Conservation (phyloP, 2,888 invertebrate species). For the Latrodectus hesperus region DNA sequence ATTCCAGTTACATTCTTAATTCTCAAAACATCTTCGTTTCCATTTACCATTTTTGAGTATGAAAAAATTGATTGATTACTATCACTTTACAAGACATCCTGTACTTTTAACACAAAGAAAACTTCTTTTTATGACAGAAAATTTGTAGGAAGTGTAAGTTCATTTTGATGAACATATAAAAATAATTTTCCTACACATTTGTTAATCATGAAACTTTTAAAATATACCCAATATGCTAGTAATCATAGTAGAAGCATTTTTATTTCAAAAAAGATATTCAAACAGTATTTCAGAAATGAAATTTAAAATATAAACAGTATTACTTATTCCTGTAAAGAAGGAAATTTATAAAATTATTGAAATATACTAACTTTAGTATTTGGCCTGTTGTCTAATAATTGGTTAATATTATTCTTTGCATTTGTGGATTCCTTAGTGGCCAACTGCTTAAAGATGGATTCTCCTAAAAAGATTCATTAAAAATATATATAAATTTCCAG, state of each 20-base stretch:
- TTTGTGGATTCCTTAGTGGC: constrained; percentile 46
- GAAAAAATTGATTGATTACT: too few species aligned
- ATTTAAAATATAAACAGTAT: background rate
- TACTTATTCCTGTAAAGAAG: background rate
- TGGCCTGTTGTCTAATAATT: constrained; percentile 58
- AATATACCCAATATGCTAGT: too few species aligned
- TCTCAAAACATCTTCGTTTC: too few species aligned
- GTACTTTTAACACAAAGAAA: too few species aligned
- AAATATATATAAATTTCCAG: background rate
- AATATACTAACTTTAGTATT: constrained; percentile 37
- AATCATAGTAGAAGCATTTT: too few species aligned
- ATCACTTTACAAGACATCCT: too few species aligned
- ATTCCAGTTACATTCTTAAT: too few species aligned
- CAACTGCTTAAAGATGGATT: constrained; percentile 56
- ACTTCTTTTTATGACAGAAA: too few species aligned
- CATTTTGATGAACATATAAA: background rate
- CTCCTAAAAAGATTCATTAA: constrained; percentile 39
- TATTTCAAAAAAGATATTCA: background rate
- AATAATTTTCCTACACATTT: background rate
- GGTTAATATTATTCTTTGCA: constrained; percentile 46
- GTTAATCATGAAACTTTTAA: background rate
- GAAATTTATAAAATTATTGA: background rate
- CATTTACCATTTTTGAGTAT: too few species aligned
- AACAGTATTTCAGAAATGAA: background rate
- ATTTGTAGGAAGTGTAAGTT: background rate